Evolutionary conservation across 35 echinoderm and acorn worm species (phyloP).

Genomic region (Ptychodera flava): DNA sequence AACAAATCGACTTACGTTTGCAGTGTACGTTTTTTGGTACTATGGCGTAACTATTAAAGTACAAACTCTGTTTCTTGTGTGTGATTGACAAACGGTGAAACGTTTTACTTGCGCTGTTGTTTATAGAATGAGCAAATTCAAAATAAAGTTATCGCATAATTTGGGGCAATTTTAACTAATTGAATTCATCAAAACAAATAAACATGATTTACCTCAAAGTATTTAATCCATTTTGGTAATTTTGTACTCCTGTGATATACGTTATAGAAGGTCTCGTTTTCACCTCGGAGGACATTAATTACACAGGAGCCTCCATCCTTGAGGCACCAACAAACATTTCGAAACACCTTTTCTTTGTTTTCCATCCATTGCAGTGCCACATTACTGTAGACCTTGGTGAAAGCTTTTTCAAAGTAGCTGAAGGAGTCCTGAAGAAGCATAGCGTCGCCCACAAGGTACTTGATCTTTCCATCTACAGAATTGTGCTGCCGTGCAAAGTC

Average conservation of each 20-base stretch:
- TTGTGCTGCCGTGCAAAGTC: not conserved
- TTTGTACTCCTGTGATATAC: not conserved
- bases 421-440: not conserved
- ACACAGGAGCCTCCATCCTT: not conserved
- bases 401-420: not conserved
- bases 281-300: not conserved
- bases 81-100: too few species aligned
- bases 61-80: too few species aligned
- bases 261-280: not conserved
- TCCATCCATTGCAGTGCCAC: not conserved
- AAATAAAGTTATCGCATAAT: too few species aligned
- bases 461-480: not conserved
- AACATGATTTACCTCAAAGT: not conserved
- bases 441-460: not conserved
- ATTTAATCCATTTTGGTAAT: not conserved
- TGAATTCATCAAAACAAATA: too few species aligned
- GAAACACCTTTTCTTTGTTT: not conserved
- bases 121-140: too few species aligned
- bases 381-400: not conserved
- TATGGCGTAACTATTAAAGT: too few species aligned
- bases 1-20: too few species aligned
- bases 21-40: too few species aligned
- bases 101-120: too few species aligned
- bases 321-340: not conserved
- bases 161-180: too few species aligned